phyloP scores from a whole-genome alignment of 2,113 vertebrate genomes.

The Saccopteryx leptura region DNA sequence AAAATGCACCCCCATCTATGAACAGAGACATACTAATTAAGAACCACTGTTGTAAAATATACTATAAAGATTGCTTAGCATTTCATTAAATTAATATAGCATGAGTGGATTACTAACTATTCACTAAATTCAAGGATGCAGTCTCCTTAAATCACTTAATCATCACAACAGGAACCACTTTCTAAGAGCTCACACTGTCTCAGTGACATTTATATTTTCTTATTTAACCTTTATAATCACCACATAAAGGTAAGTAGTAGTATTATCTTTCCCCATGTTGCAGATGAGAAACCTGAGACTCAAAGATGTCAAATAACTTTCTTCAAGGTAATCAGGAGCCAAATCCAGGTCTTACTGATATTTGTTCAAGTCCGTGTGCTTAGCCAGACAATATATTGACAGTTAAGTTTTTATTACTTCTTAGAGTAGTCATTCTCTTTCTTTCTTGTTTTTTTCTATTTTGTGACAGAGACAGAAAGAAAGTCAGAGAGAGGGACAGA shows the following conservation, averaged over 20 bases:
- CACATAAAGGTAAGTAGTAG: background rate
- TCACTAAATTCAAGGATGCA: slow-evolving; percentile 38
- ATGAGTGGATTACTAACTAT: background rate
- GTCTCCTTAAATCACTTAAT: slow-evolving; percentile 49
- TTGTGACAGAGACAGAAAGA: too few species aligned
- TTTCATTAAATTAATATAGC: slow-evolving; percentile 35
- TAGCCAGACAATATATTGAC: background rate
- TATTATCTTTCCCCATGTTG: slow-evolving; percentile 24
- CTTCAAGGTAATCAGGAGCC: background rate
- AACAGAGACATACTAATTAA: background rate
- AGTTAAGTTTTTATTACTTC: background rate
- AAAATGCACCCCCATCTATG: background rate
- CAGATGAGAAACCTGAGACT: slow-evolving; percentile 13
- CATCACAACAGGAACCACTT: background rate
- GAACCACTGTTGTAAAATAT: background rate
- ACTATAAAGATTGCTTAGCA: slow-evolving; percentile 50
- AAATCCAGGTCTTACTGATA: slow-evolving; percentile 30
- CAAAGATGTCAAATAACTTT: slow-evolving; percentile 42
- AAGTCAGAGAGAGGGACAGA: too few species aligned
- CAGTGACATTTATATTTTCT: background rate
- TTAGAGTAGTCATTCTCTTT: slow-evolving; percentile 22
- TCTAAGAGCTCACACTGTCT: background rate
- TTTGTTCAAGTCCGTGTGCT: background rate
- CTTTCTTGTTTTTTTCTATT: background rate
- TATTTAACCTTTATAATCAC: slow-evolving; percentile 8